These are phyloP conservation scores for Sibirionetta formosa DNA, from an alignment of 2,797 vertebrate species.

Conservation along the genomic window DNA sequence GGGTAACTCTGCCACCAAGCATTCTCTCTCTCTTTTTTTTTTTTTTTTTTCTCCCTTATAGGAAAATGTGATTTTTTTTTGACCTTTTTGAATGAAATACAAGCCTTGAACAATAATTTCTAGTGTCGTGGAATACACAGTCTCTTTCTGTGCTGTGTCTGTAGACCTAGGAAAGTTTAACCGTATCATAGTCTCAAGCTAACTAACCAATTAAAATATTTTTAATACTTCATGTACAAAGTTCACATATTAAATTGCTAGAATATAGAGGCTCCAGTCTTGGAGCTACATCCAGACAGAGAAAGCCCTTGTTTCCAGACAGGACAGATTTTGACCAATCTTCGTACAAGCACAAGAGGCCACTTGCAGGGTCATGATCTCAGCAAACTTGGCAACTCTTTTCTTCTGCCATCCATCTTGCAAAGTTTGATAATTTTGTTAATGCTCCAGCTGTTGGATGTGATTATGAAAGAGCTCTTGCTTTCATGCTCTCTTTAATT, in stretches of 20 bases:
- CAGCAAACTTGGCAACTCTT: not conserved
- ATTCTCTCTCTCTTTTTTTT: not conserved
- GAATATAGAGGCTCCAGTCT: not conserved
- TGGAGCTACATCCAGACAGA: not conserved
- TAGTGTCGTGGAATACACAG: not conserved
- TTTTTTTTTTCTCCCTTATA: not conserved
- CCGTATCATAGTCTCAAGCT: not conserved
- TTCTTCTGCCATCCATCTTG: not conserved
- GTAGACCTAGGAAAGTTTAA: not conserved
- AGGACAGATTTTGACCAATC: not conserved
- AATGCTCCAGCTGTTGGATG: not conserved
- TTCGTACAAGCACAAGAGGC: not conserved
- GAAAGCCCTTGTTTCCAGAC: not conserved
- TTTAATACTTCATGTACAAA: not conserved
- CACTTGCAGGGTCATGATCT: not conserved
- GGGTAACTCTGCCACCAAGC: not conserved
- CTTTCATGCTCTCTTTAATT: not conserved
- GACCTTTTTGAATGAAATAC: not conserved
- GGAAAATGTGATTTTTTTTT: not conserved
- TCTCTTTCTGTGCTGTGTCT: not conserved
- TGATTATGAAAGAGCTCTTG: not conserved
- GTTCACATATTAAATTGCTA: not conserved
- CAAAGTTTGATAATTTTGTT: constrained; percentile 11
- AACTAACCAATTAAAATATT: not conserved
- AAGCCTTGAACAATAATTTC: not conserved